phyloP scores from a whole-genome alignment of 2,888 invertebrate genomes.

The Clepsis dumicolana region DNA sequence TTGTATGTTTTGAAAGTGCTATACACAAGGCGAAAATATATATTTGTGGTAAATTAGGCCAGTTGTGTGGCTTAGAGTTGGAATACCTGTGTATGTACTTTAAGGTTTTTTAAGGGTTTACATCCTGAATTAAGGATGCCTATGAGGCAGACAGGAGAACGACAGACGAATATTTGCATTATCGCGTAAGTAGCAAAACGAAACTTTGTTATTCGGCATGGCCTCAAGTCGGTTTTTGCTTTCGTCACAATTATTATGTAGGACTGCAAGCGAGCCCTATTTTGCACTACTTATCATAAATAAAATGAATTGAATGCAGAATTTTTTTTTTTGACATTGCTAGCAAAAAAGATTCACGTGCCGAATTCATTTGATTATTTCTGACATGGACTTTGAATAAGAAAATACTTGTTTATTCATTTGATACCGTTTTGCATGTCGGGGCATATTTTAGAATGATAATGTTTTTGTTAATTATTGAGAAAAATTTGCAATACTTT shows the following conservation, averaged over 20 bases:
- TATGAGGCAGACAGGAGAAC: too few species aligned
- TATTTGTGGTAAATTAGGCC: not conserved
- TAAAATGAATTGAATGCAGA: not conserved
- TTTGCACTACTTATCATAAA: not conserved
- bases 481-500: not conserved
- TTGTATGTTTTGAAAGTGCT: not conserved
- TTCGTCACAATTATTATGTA: not conserved
- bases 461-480: not conserved
- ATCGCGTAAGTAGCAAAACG: too few species aligned
- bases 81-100: too few species aligned
- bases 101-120: too few species aligned
- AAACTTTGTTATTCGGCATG: too few species aligned
- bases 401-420: not conserved
- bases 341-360: not conserved
- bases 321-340: not conserved
- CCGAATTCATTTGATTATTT: not conserved
- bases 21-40: not conserved
- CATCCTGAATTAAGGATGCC: too few species aligned
- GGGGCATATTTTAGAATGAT: not conserved
- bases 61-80: not conserved
- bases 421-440: not conserved
- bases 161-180: too few species aligned
- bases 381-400: not conserved
- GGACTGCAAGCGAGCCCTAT: not conserved
- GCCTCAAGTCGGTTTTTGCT: not conserved